Evolutionary conservation across 2,113 vertebrate species (phyloP).

Genomic region (Acanthisitta chloris): DNA sequence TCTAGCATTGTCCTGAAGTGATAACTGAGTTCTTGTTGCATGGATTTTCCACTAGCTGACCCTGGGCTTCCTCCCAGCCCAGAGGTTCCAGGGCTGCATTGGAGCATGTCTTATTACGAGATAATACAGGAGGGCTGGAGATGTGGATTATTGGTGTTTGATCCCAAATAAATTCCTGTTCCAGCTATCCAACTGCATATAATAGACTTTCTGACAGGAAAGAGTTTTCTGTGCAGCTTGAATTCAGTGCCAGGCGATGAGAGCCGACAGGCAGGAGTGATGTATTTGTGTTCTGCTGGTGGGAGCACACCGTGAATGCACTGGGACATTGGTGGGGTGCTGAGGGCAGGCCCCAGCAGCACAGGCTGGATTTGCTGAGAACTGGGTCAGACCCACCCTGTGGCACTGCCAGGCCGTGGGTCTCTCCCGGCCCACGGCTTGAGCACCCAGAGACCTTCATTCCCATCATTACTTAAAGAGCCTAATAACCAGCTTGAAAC

Average conservation of each 20-base stretch:
- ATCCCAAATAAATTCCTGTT: not conserved
- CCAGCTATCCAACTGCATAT: not conserved
- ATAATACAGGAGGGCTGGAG: not conserved
- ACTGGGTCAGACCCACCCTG: too few species aligned
- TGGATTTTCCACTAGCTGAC: not conserved
- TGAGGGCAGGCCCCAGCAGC: too few species aligned
- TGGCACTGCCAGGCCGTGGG: too few species aligned
- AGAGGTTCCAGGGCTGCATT: not conserved
- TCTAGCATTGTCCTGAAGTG: not conserved
- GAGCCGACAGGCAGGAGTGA: not conserved
- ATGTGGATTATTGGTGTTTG: not conserved
- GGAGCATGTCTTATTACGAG: not conserved
- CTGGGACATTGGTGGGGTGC: rapidly evolving
- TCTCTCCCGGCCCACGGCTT: too few species aligned
- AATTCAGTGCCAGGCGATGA: not conserved
- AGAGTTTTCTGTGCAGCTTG: not conserved
- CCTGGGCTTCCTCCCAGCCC: not conserved
- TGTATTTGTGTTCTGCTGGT: not conserved
- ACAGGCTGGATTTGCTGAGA: too few species aligned
- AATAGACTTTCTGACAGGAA: not conserved
- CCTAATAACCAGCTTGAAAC: conserved; percentile 77
- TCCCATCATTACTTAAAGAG: conserved; percentile 74
- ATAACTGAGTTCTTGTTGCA: not conserved
- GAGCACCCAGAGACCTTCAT: conserved; percentile 54
- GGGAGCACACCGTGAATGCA: not conserved